Percentiles rank a stretch among this genome's conserved stretches.
phyloP scores from a whole-genome alignment of 2,113 vertebrate species.

The Amphiprion ocellaris region DNA sequence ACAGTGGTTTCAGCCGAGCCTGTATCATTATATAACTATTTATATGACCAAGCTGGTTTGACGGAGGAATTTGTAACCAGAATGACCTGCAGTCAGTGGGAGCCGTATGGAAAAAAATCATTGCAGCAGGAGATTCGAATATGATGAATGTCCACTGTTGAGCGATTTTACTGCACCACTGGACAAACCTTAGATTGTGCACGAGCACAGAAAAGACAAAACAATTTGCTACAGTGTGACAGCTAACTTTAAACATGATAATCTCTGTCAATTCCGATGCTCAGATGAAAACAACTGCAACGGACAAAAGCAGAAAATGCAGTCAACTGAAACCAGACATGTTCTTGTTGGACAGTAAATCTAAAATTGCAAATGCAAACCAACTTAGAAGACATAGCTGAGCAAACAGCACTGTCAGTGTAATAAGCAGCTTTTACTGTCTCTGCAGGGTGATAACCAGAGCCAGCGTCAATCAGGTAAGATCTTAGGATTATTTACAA shows the following conservation, averaged over 20 bases:
- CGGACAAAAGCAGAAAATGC: slow-evolving; percentile 24
- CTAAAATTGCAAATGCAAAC: slow-evolving; percentile 20
- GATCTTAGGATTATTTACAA: not conserved
- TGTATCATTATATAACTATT: not conserved
- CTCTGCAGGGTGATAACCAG: not conserved
- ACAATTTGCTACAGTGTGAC: slow-evolving; percentile 20
- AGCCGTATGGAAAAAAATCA: slow-evolving; percentile 6
- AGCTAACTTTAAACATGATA: slow-evolving; percentile 24
- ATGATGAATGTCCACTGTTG: not conserved
- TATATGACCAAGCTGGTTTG: not conserved
- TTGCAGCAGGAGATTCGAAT: slow-evolving; percentile 4
- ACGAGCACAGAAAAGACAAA: slow-evolving; percentile 14
- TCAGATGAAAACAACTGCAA: slow-evolving; percentile 1
- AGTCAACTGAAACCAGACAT: slow-evolving; percentile 24
- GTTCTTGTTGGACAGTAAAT: slow-evolving; percentile 12
- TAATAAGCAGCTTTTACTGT: slow-evolving; percentile 27
- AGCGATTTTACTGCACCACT: slow-evolving; percentile 14
- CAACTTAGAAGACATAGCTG: slow-evolving; percentile 7
- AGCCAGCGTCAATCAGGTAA: slow-evolving; percentile 8
- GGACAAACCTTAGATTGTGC: slow-evolving; percentile 19
- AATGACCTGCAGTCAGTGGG: not conserved
- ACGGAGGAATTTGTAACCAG: slow-evolving; percentile 8
- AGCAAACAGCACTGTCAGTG: slow-evolving; percentile 20
- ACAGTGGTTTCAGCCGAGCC: not conserved
- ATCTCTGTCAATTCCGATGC: slow-evolving; percentile 27